Base-by-base conservation (phyloP, 1,140 invertebrate species). In the Sycophila sp. region DNA sequence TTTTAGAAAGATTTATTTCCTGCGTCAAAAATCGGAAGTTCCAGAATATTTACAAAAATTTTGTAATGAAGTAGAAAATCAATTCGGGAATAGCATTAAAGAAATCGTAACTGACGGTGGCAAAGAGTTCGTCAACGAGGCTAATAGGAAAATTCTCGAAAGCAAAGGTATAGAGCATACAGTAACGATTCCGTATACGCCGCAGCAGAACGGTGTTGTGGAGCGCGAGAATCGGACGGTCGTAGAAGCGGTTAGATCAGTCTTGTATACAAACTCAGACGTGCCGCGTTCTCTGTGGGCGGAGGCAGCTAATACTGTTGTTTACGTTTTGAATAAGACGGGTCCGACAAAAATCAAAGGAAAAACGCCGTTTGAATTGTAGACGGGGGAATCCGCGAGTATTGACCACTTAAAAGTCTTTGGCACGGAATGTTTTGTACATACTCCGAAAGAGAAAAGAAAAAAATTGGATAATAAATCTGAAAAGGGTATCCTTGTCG, bases 381-480 rank as follows among this genome's bases (percentile, higher is more conserved):
- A 55, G 65, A 10, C 42, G 5, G 55, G 55, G 0, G 51, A 51
- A 30, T 2, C 15, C 0, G 5, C 66, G 10, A 24, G 13, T 47
- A 24, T 55, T 0, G 17, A 64, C 8, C 19, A 72, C 34, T 47
- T 68, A 2, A 56, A 51, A 28, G 28, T 68, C 7, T 68, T 72
- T 19, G 64, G 59, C 0, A 67, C 64, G 0, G 58, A 60, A 45
- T 60, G 32, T 2, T 62, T 72, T 4, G 45, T 66, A 4, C 47
- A 56, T 13, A 32, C 69, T 47, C 47, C 55, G 22, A 15, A 34
- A 11, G 47, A 64, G 11, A 53, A 51, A 5, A 51, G 49, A 40
- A 56, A 49, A 26, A 74, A 74, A 24, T 64, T 69, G 0, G 60
- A 72, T 11, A 32, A 22, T 1, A 56, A 71, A 5, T 45, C 51